Percentiles rank a stretch among this genome's conserved stretches.
Evolutionary conservation across 1,140 invertebrate species (phyloP).

Genomic region (Pseudomyrmex cubaensis): DNA sequence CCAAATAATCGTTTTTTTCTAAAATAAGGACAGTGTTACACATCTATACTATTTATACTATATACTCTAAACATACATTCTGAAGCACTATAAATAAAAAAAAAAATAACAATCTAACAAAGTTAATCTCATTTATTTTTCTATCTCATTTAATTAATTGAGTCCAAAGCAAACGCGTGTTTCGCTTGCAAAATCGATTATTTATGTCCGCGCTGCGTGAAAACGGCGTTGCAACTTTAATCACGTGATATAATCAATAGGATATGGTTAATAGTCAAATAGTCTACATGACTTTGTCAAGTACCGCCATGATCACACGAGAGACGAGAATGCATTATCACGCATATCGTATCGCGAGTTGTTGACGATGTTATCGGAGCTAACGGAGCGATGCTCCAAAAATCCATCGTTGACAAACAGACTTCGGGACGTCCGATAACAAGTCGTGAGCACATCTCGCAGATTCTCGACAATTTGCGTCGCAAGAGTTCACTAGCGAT

Average conservation of each 20-base stretch:
- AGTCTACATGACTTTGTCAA: neutral
- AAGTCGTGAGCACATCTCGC: neutral
- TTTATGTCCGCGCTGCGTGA: neutral
- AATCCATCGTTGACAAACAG: constrained; percentile 48
- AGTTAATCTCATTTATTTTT: constrained; percentile 3
- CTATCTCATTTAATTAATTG: constrained; percentile 29
- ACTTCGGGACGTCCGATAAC: constrained; percentile 14
- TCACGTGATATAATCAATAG: constrained; percentile 28
- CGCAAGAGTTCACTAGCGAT: constrained; percentile 54
- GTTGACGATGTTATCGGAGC: neutral
- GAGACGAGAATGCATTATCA: neutral
- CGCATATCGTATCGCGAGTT: too few species aligned
- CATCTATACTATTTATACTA: too few species aligned
- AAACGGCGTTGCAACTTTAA: constrained; percentile 32
- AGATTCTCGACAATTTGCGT: constrained; percentile 49
- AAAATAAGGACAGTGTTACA: too few species aligned
- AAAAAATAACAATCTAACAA: neutral
- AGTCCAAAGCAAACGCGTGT: neutral
- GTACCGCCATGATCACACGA: constrained; percentile 17
- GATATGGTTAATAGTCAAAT: neutral
- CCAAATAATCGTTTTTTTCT: too few species aligned
- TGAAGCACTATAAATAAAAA: too few species aligned
- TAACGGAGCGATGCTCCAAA: constrained; percentile 1
- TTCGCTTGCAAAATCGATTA: constrained; percentile 25
- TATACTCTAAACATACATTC: too few species aligned